Conservation (phyloP, 2,113 vertebrate species). For the Morone chrysops region DNA sequence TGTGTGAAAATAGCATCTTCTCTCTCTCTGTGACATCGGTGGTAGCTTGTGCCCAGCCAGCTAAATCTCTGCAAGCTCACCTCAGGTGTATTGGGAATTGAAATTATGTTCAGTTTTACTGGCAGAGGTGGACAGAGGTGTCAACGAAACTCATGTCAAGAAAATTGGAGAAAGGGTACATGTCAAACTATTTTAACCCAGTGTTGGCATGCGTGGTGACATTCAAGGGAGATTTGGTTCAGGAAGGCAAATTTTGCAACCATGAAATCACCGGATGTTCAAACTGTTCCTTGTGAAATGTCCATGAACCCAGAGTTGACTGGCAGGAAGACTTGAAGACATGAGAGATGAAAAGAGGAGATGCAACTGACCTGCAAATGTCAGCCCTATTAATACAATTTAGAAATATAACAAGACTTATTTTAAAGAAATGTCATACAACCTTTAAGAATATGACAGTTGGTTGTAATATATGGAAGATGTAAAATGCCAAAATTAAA, state of each 20-base stretch:
- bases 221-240: constrained; percentile 24
- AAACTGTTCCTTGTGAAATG: not conserved
- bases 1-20: constrained; percentile 60
- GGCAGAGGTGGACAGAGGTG: constrained; percentile 47
- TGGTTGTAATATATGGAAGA: not conserved
- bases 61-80: constrained; percentile 53
- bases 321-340: not conserved
- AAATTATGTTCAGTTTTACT: constrained; percentile 57
- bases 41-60: constrained; percentile 43
- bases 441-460: not conserved
- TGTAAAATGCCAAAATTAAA: not conserved
- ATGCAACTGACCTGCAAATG: constrained; percentile 3
- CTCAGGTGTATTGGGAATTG: constrained; percentile 31
- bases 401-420: not conserved
- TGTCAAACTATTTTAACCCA: constrained; percentile 48
- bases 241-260: constrained; percentile 16
- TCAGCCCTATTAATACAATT: constrained; percentile 3
- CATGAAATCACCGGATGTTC: constrained; percentile 13
- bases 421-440: not conserved
- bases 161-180: constrained; percentile 40
- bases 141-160: constrained; percentile 44
- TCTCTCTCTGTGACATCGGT: constrained; percentile 46
- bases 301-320: not conserved
- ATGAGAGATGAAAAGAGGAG: not conserved
- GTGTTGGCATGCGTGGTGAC: constrained; percentile 16